A percentile compares a stretch with the other conserved stretches of the same genome.
phyloP scores from a whole-genome alignment of 2,888 invertebrate genomes.

The Melanostoma mellinum region DNA sequence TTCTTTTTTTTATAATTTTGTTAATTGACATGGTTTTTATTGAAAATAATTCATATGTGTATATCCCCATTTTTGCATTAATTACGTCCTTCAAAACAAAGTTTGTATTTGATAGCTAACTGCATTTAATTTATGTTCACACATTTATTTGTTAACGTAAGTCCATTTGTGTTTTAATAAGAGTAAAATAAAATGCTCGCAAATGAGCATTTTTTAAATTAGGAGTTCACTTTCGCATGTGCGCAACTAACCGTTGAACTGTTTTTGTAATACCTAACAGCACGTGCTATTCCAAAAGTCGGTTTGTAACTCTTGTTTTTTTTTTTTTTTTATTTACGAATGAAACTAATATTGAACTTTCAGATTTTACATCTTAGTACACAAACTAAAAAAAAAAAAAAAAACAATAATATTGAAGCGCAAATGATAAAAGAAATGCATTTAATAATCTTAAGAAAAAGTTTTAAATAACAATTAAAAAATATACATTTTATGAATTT shows the following conservation, averaged over 20 bases:
- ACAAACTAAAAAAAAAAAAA: neutral
- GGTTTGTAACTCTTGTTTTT: too few relatives aligned
- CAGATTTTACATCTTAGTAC: neutral
- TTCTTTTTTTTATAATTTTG: too few relatives aligned
- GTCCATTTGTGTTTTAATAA: conserved; percentile 5
- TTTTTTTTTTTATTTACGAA: too few relatives aligned
- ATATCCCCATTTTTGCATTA: conserved; percentile 36
- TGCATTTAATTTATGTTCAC: conserved; percentile 13
- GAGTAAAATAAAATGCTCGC: too few relatives aligned
- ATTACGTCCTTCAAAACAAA: conserved; percentile 4
- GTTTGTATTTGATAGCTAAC: conserved; percentile 6
- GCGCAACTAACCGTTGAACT: too few relatives aligned
- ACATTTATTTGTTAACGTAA: conserved; percentile 10
- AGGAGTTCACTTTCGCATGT: too few relatives aligned
- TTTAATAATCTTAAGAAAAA: neutral
- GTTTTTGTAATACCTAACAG: too few relatives aligned
- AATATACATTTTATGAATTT: conserved; percentile 13
- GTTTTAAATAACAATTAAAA: neutral
- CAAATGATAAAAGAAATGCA: conserved; percentile 47
- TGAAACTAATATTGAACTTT: too few relatives aligned
- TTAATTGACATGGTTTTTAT: too few relatives aligned
- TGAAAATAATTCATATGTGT: too few relatives aligned
- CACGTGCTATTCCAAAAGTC: too few relatives aligned
- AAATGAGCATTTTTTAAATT: too few relatives aligned
- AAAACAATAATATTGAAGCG: conserved; percentile 36